A percentile compares a stretch with the other conserved stretches of the same genome.
Conservation (phyloP, 2,797 vertebrate genomes). For the Crenichthys baileyi region DNA sequence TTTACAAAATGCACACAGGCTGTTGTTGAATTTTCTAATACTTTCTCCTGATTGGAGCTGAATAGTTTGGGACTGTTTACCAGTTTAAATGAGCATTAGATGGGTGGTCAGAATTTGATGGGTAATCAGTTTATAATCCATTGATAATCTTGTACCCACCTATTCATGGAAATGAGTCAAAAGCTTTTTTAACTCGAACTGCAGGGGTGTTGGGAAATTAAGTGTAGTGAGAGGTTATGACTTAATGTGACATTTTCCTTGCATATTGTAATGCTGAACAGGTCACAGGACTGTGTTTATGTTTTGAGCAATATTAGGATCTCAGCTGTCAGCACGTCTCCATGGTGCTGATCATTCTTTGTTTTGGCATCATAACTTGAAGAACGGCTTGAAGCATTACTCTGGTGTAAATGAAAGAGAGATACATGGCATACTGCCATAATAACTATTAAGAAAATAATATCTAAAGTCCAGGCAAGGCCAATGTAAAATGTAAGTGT, state of each 20-base stretch:
- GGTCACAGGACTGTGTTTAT: conserved; percentile 2
- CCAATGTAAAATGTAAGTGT: not conserved
- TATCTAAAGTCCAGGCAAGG: not conserved
- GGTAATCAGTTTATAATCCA: no score
- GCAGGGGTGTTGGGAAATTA: not conserved
- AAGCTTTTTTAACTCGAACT: not conserved
- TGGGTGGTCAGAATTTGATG: not conserved
- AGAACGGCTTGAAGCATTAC: not conserved
- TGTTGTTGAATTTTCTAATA: not conserved
- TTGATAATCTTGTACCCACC: not conserved
- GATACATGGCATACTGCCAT: not conserved
- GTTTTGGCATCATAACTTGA: conserved; percentile 9
- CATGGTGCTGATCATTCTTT: conserved; percentile 6
- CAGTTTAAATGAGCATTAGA: no score
- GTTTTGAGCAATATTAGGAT: not conserved
- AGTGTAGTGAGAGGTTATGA: not conserved
- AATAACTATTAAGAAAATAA: not conserved
- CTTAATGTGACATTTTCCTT: conserved; percentile 5
- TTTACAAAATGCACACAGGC: not conserved
- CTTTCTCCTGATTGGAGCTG: not conserved
- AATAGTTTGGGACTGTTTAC: no score
- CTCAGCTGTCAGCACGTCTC: not conserved
- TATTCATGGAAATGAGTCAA: not conserved
- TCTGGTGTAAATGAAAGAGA: not conserved
- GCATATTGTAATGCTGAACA: conserved; percentile 1